Evolutionary conservation across 2,113 vertebrate species (phyloP).

Genomic region (Ceyx margarethae): DNA sequence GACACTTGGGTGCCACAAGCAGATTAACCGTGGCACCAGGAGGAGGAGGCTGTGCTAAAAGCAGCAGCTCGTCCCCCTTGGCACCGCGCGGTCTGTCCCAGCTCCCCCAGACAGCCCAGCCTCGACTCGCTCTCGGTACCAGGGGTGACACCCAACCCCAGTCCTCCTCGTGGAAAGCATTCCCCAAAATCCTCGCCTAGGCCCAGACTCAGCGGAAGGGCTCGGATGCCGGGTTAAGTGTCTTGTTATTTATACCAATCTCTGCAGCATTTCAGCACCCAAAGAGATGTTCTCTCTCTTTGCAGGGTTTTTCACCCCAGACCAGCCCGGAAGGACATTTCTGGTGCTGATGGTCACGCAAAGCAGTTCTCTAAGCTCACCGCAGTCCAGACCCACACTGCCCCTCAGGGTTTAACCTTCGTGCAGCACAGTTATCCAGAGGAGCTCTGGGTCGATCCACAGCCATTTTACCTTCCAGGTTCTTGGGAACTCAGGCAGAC

Average conservation of each 20-base stretch:
- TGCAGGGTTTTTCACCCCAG: not conserved
- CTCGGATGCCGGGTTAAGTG: not conserved
- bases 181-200: conserved; percentile 29
- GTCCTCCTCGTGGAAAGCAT: not conserved
- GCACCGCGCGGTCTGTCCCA: not conserved
- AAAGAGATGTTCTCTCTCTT: not conserved
- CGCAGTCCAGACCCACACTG: accelerated
- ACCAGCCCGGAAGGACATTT: not conserved
- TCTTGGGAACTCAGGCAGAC: conserved; percentile 33
- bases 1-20: conserved; percentile 42
- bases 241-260: not conserved
- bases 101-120: conserved; percentile 1
- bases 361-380: not conserved
- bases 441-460: not conserved
- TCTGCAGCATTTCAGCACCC: not conserved
- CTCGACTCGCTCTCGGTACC: not conserved
- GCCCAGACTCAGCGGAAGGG: not conserved
- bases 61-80: not conserved
- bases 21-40: conserved; percentile 35
- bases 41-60: conserved; percentile 44
- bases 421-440: accelerated
- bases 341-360: not conserved
- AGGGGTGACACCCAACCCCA: conserved; percentile 20
- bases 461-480: not conserved
- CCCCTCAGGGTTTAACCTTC: not conserved